phyloP scores from a whole-genome alignment of 37 sponge, comb jelly and placozoan genomes.

The Hexactinellida sp. region DNA sequence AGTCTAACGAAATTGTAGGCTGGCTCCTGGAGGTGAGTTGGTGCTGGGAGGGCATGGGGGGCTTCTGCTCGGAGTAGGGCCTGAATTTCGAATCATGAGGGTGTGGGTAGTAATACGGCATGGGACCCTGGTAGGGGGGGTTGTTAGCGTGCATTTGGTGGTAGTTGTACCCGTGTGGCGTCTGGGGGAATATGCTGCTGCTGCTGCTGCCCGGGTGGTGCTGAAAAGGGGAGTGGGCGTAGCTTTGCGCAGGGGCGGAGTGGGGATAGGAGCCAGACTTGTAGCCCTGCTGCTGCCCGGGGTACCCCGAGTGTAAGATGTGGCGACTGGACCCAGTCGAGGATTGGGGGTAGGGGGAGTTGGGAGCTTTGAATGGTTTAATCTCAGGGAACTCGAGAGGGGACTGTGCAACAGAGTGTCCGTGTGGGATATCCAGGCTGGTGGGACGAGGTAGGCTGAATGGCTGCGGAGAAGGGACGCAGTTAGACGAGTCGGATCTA shows the following conservation, averaged over 20 bases:
- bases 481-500: not conserved
- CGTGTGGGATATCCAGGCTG: not conserved
- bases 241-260: not conserved
- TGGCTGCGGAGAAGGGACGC: not conserved
- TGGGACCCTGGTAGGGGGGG: not conserved
- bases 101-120: not conserved
- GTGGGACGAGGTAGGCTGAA: not conserved
- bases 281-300: not conserved
- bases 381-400: not conserved
- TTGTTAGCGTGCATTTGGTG: not conserved
- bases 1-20: not conserved
- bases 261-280: not conserved
- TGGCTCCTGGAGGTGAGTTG: not conserved
- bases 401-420: not conserved
- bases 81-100: not conserved
- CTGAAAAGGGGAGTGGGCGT: not conserved
- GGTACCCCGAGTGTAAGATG: not conserved
- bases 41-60: not conserved
- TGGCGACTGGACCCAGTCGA: not conserved
- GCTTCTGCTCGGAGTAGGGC: not conserved
- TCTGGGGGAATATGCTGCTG: not conserved
- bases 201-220: not conserved
- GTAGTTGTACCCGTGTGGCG: not conserved
- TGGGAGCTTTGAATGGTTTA: not conserved
- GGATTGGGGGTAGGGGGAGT: not conserved